Conservation (phyloP, 2,888 invertebrate species). For the Amiota mariae region DNA sequence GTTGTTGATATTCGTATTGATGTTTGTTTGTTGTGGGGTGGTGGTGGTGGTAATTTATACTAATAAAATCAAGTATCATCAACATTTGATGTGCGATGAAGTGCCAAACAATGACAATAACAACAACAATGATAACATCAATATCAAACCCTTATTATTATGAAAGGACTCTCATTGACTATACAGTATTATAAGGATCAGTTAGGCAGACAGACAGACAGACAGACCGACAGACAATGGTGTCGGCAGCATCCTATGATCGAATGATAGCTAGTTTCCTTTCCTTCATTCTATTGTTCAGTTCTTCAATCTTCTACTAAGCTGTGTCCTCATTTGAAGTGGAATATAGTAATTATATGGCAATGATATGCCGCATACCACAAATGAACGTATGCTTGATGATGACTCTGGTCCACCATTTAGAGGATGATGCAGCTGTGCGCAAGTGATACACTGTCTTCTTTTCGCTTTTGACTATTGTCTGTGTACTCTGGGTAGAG, state of each 20-base stretch:
- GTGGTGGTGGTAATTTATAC: slow-evolving; percentile 66
- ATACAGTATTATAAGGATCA: background rate
- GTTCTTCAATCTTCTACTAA: background rate
- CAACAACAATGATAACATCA: background rate
- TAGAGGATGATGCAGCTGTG: slow-evolving; percentile 49
- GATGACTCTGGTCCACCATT: no score
- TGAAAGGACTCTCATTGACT: slow-evolving; percentile 17
- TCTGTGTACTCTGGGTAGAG: slow-evolving; percentile 32
- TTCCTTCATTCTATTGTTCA: slow-evolving; percentile 52
- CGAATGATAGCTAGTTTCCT: slow-evolving; percentile 64
- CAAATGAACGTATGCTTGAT: slow-evolving; percentile 34
- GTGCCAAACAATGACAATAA: slow-evolving; percentile 44
- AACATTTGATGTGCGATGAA: slow-evolving; percentile 34
- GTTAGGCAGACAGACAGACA: slow-evolving; percentile 31
- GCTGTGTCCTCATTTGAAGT: slow-evolving; percentile 53
- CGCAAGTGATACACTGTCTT: slow-evolving; percentile 49
- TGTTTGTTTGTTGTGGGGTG: slow-evolving; percentile 62
- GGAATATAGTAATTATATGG: slow-evolving; percentile 68
- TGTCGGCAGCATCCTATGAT: slow-evolving; percentile 20
- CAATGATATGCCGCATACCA: slow-evolving; percentile 38
- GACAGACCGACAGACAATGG: slow-evolving; percentile 44
- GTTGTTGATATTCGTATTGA: slow-evolving; percentile 39
- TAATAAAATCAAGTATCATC: slow-evolving; percentile 70
- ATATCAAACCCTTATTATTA: slow-evolving; percentile 8
- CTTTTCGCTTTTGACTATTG: slow-evolving; percentile 14